These are phyloP conservation scores for Ctenochaetus hawaiiensis DNA, from an alignment of 2,797 vertebrate genomes.

Conservation along the genomic window DNA sequence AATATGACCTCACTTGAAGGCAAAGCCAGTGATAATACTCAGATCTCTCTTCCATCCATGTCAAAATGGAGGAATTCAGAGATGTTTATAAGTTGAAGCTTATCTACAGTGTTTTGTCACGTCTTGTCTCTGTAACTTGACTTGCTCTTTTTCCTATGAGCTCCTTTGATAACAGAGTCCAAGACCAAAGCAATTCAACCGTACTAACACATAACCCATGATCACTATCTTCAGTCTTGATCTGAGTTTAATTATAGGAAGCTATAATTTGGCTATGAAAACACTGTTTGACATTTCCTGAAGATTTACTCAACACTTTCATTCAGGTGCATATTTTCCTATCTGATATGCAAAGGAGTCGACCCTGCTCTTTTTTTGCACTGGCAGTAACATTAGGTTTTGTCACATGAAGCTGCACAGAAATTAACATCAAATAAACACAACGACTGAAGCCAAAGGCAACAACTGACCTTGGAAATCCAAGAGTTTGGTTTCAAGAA, in stretches of 20 bases:
- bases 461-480: constrained; percentile 26
- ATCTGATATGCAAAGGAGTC: constrained; percentile 14
- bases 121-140: constrained; percentile 8
- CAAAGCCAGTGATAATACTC: no score
- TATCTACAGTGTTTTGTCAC: constrained; percentile 24
- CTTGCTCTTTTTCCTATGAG: not conserved
- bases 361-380: not conserved
- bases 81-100: constrained; percentile 22
- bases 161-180: constrained; percentile 13
- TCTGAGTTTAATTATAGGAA: not conserved
- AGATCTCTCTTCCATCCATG: no score
- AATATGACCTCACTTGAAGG: no score
- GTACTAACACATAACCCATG: not conserved
- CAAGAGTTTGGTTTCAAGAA: constrained; percentile 20
- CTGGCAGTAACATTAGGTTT: not conserved
- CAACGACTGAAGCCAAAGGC: constrained; percentile 27
- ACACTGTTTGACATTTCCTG: not conserved
- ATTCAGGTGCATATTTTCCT: constrained; percentile 14
- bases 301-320: constrained; percentile 4
- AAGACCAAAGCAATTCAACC: not conserved
- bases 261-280: not conserved
- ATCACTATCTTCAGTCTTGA: not conserved
- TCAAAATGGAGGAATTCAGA: constrained; percentile 10
- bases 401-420: constrained; percentile 14
- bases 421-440: constrained; percentile 26